Base-by-base conservation (phyloP, 23 tunicate species). In the Diplosoma virens region DNA sequence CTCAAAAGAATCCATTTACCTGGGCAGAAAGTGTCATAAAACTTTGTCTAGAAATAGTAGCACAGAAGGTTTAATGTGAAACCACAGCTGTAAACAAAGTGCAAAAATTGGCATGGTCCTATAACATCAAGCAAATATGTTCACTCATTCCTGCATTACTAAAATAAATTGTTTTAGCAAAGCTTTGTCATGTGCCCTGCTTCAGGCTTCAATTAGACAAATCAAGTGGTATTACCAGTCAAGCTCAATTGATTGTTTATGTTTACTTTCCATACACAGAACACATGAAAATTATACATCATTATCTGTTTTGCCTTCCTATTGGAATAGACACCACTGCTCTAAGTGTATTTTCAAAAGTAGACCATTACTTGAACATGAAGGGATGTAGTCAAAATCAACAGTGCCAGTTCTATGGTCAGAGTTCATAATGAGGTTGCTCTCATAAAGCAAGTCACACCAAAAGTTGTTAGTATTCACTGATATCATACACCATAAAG, bases 241-340 rank as follows among this genome's bases (percentile, higher is more conserved):
- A 84, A 67, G 82, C 89, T 55, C 84, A 86, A 60, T 50, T 86
- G 73, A 79, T 86, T 71, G 90, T 69, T 21, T 84, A 35, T 68
- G 70, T 58, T 68, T 72, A 79, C 32, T 85, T 85, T 67, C 84
- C 84, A 58, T 84, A 85, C 71, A 76, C 1, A 54, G 60, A 58
- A 35, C 61, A 46, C 28, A 68, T 2, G 17, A 41, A 68, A 58
- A 54, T 85, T 47, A 61, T 52, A 17, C 84, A 78, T 50, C 85
- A 80, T 37, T 80, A 52, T 53, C 54, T 68, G 59, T 80, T 80
- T 53, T 85, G 90, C 59, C 71, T 56, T 58, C 79, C 83, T 14
- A 32, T 85, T 67, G 84, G 84, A 25, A 34, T 53, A 56, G 72
- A 69, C 54, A 69, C 90, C 47, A 85, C 90, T 56, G 84, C 79